Conservation (phyloP, 2,888 invertebrate genomes). For the Carabus problematicus region DNA sequence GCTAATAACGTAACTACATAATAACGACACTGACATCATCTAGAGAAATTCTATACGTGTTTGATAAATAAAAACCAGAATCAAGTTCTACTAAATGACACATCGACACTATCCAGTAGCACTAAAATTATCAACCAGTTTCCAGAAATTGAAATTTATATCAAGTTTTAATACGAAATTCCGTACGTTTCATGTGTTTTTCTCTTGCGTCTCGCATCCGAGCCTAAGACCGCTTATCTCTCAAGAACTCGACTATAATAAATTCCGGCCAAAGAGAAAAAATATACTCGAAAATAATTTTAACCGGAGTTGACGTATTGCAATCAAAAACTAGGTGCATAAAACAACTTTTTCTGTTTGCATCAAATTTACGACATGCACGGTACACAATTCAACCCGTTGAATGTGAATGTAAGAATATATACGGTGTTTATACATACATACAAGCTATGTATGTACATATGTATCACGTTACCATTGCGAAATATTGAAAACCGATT, state of each 20-base stretch:
- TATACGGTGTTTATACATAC: neutral
- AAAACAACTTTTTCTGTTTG: slow-evolving; percentile 39
- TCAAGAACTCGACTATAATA: neutral
- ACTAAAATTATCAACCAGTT: no score
- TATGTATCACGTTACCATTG: slow-evolving; percentile 19
- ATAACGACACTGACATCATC: no score
- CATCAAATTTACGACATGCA: slow-evolving; percentile 38
- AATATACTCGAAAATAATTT: slow-evolving; percentile 37
- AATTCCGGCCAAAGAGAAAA: slow-evolving; percentile 12
- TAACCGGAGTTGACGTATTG: slow-evolving; percentile 38
- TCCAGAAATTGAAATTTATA: slow-evolving; percentile 36
- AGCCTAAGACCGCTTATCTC: slow-evolving; percentile 27
- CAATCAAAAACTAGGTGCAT: slow-evolving; percentile 43
- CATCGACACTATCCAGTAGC: no score
- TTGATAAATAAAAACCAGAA: no score
- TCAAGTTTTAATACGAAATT: slow-evolving; percentile 32
- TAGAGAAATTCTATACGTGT: no score
- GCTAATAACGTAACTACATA: no score
- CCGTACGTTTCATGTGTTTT: slow-evolving; percentile 29
- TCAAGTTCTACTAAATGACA: no score
- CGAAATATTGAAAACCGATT: slow-evolving; percentile 38
- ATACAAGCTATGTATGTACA: neutral
- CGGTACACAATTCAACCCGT: slow-evolving; percentile 36
- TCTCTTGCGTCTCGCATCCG: neutral
- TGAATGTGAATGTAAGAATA: slow-evolving; percentile 15